These are phyloP conservation scores for rabbit (Oryctolagus cuniculus) DNA, from an alignment of 2,113 vertebrate species.

Conservation along the genomic window mOryCun1.1 NC_091445.1:8453001-8453500, in stretches of 20 bases:
- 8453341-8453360: no score
- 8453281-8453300: neutral
- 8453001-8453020: no score
- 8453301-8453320: neutral
- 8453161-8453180: neutral
- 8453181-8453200: neutral
- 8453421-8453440: neutral
- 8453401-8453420: rapidly evolving
- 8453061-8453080: neutral
- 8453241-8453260: neutral
- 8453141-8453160: neutral
- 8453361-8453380: neutral
- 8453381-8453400: neutral
- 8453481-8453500: neutral
- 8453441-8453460: no score
- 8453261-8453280: neutral
- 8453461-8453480: no score
- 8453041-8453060: neutral
- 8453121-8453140: neutral
- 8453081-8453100: no score
- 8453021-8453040: neutral
- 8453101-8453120: neutral
- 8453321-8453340: neutral
- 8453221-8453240: neutral
- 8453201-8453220: neutral